Evolutionary conservation across 2,888 invertebrate species (phyloP).

Genomic region (Drosophila affinis): DNA sequence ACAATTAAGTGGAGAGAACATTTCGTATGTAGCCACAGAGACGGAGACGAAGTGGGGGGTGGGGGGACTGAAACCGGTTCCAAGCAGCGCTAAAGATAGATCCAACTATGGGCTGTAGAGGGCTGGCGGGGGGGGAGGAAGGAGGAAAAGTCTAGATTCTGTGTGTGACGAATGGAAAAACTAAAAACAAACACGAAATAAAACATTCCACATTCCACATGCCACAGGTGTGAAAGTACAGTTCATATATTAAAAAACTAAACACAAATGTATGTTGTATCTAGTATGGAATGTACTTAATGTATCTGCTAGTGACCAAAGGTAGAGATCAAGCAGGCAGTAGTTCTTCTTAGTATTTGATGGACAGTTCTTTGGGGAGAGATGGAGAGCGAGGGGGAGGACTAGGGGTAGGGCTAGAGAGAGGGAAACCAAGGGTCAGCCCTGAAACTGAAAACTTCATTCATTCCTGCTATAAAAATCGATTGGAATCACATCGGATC

Average conservation of each 20-base stretch:
- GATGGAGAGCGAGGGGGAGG: too few relatives aligned
- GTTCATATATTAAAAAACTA: slow-evolving; percentile 15
- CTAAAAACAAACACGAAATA: slow-evolving; percentile 34
- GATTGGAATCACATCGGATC: too few relatives aligned
- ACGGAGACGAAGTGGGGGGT: background rate
- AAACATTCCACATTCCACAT: slow-evolving; percentile 9
- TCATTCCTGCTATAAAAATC: too few relatives aligned
- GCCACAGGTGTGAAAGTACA: slow-evolving; percentile 20
- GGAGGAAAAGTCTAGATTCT: background rate
- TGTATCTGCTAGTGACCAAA: background rate
- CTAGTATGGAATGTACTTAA: background rate
- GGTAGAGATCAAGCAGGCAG: background rate
- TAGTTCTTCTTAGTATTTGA: background rate
- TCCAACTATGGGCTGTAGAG: background rate
- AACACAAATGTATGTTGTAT: background rate
- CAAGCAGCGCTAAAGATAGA: slow-evolving; percentile 31
- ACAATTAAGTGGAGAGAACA: slow-evolving; percentile 71
- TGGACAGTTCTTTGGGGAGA: background rate
- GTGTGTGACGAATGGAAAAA: slow-evolving; percentile 35
- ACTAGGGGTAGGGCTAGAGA: too few relatives aligned
- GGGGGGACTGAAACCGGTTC: slow-evolving; percentile 62
- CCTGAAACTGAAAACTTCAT: too few relatives aligned
- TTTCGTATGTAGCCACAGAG: slow-evolving; percentile 39
- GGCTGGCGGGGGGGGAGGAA: background rate
- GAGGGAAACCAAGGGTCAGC: too few relatives aligned